Evolutionary conservation across 2,113 vertebrate genomes (phyloP), one percentile per base, ranked within the genome.

Genomic region (Ctenodactylus gundi): DNA sequence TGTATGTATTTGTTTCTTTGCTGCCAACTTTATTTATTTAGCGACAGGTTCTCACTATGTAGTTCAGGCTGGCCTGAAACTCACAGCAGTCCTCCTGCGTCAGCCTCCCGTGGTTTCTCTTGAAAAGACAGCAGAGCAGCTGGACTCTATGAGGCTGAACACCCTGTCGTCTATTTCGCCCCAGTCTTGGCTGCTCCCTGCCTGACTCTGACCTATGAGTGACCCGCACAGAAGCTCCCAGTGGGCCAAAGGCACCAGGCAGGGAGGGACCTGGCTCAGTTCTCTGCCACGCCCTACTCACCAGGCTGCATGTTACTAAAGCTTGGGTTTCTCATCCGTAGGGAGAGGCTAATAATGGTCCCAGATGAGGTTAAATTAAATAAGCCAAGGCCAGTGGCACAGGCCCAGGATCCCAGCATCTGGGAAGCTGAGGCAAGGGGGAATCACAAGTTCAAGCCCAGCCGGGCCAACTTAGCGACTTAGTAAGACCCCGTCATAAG

Each of bases 181-280:
- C 41, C 36, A 49, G 23, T 10, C 77, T 46, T 29, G 4, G 20
- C 31, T 6, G 15, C 8, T 34, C 51, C 53, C 5, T 34, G 3
- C 39, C 53, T 41, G n/a, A 46, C 51, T 11, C 51, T 67, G 12
- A 8, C 23, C 23, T 39, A 21, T 6, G 39, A 92, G 34, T 7
- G 72, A 51, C 25, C 5, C 1, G 11, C 21, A 4, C 4, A 3
- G 70, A 49, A 36, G 18, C 55, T n/a, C 36, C 31, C 0, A 1
- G 0, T 4, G 25, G 65, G 34, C 51, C 5, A 46, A 14, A 46
- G 17, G 17, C 60, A 53, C 23, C 84, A 21, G 23, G 17, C 49
- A 13, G 18, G 31, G 57, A 6, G 13, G 39, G 18, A 4, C 77
- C 55, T 0, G 4, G 78, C 41, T 0, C 4, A 46, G 21, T 39